A percentile compares a stretch with the other conserved stretches of the same genome.
These are phyloP conservation scores for Oscheius sp. DNA, from an alignment of 1,140 invertebrate genomes.

Conservation along the genomic window DNA sequence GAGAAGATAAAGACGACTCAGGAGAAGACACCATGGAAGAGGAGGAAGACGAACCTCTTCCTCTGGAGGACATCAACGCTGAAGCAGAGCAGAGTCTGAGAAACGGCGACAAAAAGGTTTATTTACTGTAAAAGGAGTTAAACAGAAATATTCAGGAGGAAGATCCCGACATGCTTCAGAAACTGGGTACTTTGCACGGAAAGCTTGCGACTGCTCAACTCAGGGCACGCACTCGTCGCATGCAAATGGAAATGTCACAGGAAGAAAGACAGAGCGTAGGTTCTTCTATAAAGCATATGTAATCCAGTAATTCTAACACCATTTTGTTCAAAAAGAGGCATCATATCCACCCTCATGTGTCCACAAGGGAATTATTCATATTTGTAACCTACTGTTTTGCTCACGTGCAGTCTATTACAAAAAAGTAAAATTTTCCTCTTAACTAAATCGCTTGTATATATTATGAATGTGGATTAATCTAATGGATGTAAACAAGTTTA, in stretches of 20 bases:
- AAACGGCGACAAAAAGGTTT: too few species aligned
- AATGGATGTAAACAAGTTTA: too few species aligned
- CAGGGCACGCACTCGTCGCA: slow-evolving; percentile 20
- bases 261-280: slow-evolving; percentile 20
- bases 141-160: slow-evolving; percentile 2
- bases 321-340: too few species aligned
- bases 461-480: too few species aligned
- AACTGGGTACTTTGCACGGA: slow-evolving; percentile 37
- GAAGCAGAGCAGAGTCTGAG: not conserved
- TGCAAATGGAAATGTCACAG: slow-evolving; percentile 28
- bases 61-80: not conserved
- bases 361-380: too few species aligned
- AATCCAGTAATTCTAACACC: not conserved
- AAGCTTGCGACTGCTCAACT: slow-evolving; percentile 38
- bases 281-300: not conserved
- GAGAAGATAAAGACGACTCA: not conserved
- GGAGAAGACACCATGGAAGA: slow-evolving; percentile 10
- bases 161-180: slow-evolving; percentile 21
- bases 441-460: not conserved
- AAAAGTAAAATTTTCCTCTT: too few species aligned
- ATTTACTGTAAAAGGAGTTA: too few species aligned
- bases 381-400: too few species aligned
- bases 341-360: too few species aligned
- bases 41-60: slow-evolving; percentile 16
- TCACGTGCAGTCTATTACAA: too few species aligned